phyloP scores from a whole-genome alignment of 2,113 vertebrate species.

The Cygnus buccinator region DNA sequence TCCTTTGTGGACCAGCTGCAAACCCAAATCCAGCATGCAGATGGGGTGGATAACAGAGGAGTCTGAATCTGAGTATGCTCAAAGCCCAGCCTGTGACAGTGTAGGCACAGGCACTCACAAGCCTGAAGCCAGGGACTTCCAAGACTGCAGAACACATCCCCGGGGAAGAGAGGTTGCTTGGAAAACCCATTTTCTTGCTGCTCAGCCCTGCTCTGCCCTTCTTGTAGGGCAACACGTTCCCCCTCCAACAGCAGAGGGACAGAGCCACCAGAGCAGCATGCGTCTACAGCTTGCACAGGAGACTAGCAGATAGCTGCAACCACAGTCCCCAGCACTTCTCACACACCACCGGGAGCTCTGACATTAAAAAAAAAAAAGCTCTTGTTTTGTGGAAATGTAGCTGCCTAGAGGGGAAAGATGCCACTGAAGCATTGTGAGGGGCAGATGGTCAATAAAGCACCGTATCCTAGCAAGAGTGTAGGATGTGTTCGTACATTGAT shows the following conservation, averaged over 20 bases:
- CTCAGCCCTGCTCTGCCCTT: neutral
- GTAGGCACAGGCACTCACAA: neutral
- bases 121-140: neutral
- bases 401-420: neutral
- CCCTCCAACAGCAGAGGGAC: fast-evolving
- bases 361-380: neutral
- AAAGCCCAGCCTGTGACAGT: neutral
- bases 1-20: neutral
- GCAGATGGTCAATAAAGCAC: neutral
- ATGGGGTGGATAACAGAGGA: neutral
- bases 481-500: neutral
- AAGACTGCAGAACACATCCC: neutral
- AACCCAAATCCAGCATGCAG: neutral
- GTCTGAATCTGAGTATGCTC: neutral
- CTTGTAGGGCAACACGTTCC: neutral
- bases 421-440: neutral
- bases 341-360: neutral
- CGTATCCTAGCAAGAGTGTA: neutral
- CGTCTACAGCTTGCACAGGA: neutral
- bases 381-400: neutral
- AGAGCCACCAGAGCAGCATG: neutral
- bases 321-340: neutral
- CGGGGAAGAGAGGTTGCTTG: neutral
- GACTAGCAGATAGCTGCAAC: neutral
- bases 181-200: neutral